Evolutionary conservation across 2,888 invertebrate species (phyloP).

Genomic region (Ochropacha duplaris): DNA sequence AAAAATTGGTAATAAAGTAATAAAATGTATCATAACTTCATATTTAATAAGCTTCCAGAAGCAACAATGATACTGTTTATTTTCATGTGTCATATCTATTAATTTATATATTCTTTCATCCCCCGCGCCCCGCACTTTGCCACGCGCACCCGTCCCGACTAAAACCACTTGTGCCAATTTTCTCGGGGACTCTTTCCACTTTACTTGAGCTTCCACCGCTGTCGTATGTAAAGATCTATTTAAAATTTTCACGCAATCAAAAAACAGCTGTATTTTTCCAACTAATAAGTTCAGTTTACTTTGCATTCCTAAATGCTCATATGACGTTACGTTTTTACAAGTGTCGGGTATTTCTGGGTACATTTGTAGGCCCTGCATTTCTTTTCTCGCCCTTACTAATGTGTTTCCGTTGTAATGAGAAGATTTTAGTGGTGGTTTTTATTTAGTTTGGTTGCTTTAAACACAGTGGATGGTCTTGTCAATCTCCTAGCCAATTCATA

Average conservation of each 20-base stretch:
- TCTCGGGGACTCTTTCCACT: conserved; percentile 79
- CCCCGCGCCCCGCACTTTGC: conserved; percentile 49
- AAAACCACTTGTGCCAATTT: conserved; percentile 84
- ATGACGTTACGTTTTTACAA: conserved; percentile 24
- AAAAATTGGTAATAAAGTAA: no score
- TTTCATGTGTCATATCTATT: not conserved
- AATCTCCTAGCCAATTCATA: not conserved
- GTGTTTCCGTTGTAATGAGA: conserved; percentile 76
- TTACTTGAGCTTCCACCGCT: conserved; percentile 70
- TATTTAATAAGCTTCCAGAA: no score
- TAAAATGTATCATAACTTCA: no score
- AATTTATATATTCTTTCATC: conserved; percentile 11
- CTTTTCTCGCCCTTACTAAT: conserved; percentile 73
- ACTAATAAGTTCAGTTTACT: conserved; percentile 53
- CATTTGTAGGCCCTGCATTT: conserved; percentile 73
- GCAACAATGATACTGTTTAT: not conserved
- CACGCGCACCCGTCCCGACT: conserved; percentile 63
- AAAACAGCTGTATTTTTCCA: conserved; percentile 39
- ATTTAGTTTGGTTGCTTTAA: conserved; percentile 64
- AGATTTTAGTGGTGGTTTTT: conserved; percentile 66
- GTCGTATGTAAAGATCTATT: conserved; percentile 54
- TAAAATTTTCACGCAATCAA: conserved; percentile 39
- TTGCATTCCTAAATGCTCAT: conserved; percentile 19
- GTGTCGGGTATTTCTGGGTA: conserved; percentile 56
- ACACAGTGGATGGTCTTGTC: conserved; percentile 20